phyloP scores from a whole-genome alignment of 1,140 invertebrate genomes.

The Meloidogyne floridensis region DNA sequence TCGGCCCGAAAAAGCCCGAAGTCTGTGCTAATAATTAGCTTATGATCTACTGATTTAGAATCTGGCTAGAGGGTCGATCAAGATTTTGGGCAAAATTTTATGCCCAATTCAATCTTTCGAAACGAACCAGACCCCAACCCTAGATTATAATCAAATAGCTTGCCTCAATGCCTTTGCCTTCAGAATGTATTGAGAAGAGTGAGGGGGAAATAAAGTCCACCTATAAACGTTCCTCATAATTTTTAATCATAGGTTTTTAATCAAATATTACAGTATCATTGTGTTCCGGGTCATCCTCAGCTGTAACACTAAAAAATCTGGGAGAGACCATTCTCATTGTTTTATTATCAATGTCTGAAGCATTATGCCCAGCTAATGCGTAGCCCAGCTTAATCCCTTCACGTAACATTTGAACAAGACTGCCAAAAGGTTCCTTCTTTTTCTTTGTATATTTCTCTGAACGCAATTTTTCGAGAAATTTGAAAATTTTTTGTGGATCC shows the following conservation, averaged over 20 bases:
- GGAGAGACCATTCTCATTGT: constrained; percentile 60
- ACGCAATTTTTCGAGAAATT: constrained; percentile 13
- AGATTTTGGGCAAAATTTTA: no score
- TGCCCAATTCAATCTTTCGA: no score
- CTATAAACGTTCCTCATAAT: constrained; percentile 30
- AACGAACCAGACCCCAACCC: no score
- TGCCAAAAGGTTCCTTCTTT: constrained; percentile 1
- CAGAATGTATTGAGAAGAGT: constrained; percentile 57
- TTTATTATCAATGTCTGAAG: constrained; percentile 60
- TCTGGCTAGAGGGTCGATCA: no score
- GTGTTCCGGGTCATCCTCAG: constrained; percentile 50
- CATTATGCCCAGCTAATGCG: constrained; percentile 56
- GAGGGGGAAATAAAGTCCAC: constrained; percentile 62
- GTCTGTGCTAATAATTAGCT: no score
- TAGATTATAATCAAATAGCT: not conserved
- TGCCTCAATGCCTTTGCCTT: constrained; percentile 56
- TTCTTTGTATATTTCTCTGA: constrained; percentile 21
- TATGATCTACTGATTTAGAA: no score
- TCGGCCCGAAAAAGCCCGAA: no score
- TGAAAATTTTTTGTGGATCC: constrained; percentile 34
- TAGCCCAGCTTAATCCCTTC: constrained; percentile 58
- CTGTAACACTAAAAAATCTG: constrained; percentile 52
- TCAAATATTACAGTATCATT: constrained; percentile 38
- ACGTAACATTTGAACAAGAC: constrained; percentile 41
- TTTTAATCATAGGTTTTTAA: not conserved